Evolutionary conservation across 2,888 invertebrate species (phyloP), one percentile per base, ranked within the genome.

Genomic region (Villa cingulata): DNA sequence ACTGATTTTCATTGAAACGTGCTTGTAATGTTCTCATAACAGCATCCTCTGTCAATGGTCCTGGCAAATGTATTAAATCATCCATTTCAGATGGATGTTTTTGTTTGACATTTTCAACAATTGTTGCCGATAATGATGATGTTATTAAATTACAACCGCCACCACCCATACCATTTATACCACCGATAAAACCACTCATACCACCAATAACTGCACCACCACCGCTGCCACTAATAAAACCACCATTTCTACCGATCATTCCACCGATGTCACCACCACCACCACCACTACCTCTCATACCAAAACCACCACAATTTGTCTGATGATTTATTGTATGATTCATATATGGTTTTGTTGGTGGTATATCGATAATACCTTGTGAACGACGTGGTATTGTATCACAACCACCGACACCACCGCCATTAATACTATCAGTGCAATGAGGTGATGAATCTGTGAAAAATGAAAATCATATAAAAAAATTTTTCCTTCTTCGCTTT

Each of bases 21-120:
- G 89, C 83, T 65, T 94, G 90, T 55, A 95, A 77, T 61, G 90
- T 87, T 65, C 87, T 82, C 70, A 92, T 84, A 43, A 94, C 85
- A 49, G 91, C 90, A 68, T 94, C 91, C 70, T 95, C 94, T 34
- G 91, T 94, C 59, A 94, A 79, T 45, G 92, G 92, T 34, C 90
- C 91, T 41, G 86, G 81, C 61, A 94, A 74, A 72, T 92, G 91
- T 65, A 92, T 92, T 59, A 94, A 79, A 72, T 94, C 92, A 62
- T 89, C 85, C 64, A 88, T 77, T 68, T 85, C 66, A 48, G 58
- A 56, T 23, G 62, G 59, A 41, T 59, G 57, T 39, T 63, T 64
- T 37, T 57, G 51, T 52, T 50, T 46, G 18, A 41, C 45, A 48
- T 44, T 52, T 46, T 48, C 48, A 42, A 27, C 48, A n/a, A 46